Evolutionary conservation across 2,797 vertebrate genomes (phyloP).

Genomic region (Anolis apletophallus): DNA sequence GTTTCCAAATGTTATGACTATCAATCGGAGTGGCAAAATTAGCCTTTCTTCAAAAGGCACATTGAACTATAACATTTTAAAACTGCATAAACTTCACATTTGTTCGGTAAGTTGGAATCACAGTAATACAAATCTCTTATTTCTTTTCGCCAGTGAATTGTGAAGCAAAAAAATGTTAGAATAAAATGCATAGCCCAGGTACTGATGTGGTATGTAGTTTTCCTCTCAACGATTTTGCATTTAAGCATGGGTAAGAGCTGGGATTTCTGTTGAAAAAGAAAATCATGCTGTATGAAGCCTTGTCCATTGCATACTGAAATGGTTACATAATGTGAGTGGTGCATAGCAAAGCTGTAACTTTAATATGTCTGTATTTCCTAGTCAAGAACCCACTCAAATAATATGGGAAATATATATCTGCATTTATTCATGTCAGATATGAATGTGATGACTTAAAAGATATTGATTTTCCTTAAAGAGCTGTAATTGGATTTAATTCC

Average conservation of each 20-base stretch:
- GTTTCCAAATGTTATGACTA: not conserved
- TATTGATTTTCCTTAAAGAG: not conserved
- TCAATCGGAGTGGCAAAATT: too few relatives aligned
- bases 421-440: not conserved
- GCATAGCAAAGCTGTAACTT: not conserved
- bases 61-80: not conserved
- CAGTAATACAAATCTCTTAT: not conserved
- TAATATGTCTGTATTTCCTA: not conserved
- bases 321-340: not conserved
- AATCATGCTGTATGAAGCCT: not conserved
- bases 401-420: not conserved
- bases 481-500: not conserved
- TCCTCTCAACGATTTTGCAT: not conserved
- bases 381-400: not conserved
- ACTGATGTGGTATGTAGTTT: not conserved
- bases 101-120: too few relatives aligned
- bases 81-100: not conserved
- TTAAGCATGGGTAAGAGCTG: not conserved
- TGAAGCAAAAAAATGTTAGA: not conserved
- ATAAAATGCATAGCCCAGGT: not conserved
- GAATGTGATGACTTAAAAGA: not conserved
- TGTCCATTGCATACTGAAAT: not conserved
- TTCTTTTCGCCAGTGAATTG: too few relatives aligned
- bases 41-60: not conserved
- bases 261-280: not conserved